Percentiles rank a stretch among this genome's conserved stretches.
phyloP scores from a whole-genome alignment of 30 jellyfish, hydroid and myxozoan species.

The Chironex yamaguchii region DNA sequence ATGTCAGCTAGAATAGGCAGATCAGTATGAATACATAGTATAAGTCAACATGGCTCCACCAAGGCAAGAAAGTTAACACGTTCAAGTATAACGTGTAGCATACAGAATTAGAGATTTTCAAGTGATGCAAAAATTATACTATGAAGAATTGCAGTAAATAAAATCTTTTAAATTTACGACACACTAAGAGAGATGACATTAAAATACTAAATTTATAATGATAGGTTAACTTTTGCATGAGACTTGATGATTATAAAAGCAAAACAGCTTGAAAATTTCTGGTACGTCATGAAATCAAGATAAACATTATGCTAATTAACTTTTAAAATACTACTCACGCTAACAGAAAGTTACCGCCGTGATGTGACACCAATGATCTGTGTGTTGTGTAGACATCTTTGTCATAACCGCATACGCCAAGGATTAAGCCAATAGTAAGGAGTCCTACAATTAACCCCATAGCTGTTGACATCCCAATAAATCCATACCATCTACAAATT shows the following conservation, averaged over 20 bases:
- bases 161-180: too few relatives aligned
- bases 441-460: constrained; percentile 65
- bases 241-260: too few relatives aligned
- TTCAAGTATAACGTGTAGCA: background rate
- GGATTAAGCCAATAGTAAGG: constrained; percentile 67
- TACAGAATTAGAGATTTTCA: background rate
- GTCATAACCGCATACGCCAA: constrained; percentile 81
- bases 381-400: constrained; percentile 62
- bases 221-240: too few relatives aligned
- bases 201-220: too few relatives aligned
- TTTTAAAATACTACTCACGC: constrained; percentile 68
- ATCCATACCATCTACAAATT: constrained; percentile 75
- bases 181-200: too few relatives aligned
- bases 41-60: too few relatives aligned
- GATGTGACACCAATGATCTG: constrained; percentile 67
- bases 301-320: too few relatives aligned
- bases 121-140: background rate
- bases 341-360: constrained; percentile 89
- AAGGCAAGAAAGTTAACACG: background rate
- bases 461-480: constrained; percentile 63
- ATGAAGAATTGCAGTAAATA: too few relatives aligned
- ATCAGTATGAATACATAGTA: too few relatives aligned
- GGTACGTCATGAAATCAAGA: background rate
- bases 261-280: too few relatives aligned
- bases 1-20: too few relatives aligned